Conservation (phyloP, 2,888 invertebrate species). For the Hypsopygia costalis region DNA sequence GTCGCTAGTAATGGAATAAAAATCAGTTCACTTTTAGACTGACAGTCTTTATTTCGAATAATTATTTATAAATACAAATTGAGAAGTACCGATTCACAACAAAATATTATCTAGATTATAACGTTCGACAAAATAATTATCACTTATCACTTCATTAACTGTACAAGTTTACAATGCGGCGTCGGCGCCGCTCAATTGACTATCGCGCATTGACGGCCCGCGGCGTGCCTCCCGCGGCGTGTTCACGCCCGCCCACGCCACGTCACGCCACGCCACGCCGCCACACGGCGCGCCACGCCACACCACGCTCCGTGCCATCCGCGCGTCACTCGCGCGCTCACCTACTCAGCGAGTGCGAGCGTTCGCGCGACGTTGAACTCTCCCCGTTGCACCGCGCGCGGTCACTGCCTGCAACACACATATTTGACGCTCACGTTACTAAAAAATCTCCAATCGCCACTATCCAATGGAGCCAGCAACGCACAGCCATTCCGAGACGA, state of each 20-base stretch:
- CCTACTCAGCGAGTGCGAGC: conserved; percentile 85
- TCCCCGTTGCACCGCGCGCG: conserved; percentile 61
- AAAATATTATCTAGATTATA: conserved; percentile 73
- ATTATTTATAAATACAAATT: conserved; percentile 77
- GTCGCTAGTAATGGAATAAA: too few species aligned
- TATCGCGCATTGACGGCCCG: conserved; percentile 16
- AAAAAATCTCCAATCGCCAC: too few species aligned
- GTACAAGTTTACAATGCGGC: conserved; percentile 44
- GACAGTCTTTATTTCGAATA: conserved; percentile 76
- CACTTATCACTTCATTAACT: conserved; percentile 74
- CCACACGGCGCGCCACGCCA: conserved; percentile 9
- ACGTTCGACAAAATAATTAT: conserved; percentile 70
- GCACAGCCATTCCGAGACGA: too few species aligned
- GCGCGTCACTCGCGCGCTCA: conserved; percentile 60
- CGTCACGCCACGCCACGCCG: conserved; percentile 4
- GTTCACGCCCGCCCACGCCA: too few species aligned
- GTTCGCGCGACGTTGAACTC: conserved; percentile 58
- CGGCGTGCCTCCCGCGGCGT: conserved; percentile 10
- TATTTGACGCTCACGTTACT: background rate
- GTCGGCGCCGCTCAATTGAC: conserved; percentile 21
- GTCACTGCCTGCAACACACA: conserved; percentile 62
- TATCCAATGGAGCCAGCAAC: too few species aligned
- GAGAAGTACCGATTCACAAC: conserved; percentile 79
- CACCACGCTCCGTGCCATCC: conserved; percentile 9
- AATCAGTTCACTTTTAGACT: conserved; percentile 42